Evolutionary conservation across 1,140 invertebrate species (phyloP), one percentile per base, ranked within the genome.

Genomic region (Drosophila fuyamai): DNA sequence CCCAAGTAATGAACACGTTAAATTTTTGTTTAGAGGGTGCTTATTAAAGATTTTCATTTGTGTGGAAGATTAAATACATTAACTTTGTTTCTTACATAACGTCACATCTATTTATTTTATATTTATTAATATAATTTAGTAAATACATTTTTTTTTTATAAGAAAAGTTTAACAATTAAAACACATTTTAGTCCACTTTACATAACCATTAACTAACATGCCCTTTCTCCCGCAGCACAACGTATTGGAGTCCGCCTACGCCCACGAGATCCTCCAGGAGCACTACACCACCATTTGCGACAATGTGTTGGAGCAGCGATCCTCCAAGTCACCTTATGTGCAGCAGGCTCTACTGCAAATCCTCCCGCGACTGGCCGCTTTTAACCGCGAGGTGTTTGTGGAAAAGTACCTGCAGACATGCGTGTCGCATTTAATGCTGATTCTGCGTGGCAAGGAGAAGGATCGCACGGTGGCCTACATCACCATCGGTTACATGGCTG

Each of bases 281-380:
- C 95, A 98, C 81, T 97, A 97, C 93, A 95, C 96, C 71, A 95
- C 95, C 70, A 97, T 99, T 59, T 97, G 96, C 90, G 94, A 93
- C 79, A 93, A 96, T 92, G 96, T 98, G 4, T 94, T 99, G 91
- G 94, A 95, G 44, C 97, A 98, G 74, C 94, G 96, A 59, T 92
- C 93, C 14, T 95, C 95, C 0, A 95, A 96, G 76, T 97, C 95
- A 48, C 92, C 94, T 0, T 96, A 97, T 92, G 96, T 99, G 35
- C 98, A 99, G 81, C 96, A 98, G 85, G 95, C 97, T 1, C 92
- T 99, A 9, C 94, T 99, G 60, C 96, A 96, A 23, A 95, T 99
- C 43, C 93, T 99, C 67, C 98, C 98, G n/a, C 94, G 98, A 57
- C 92, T 99, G n/a, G 98, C 97, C 7, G 97, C 98, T 12, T 98